A percentile compares a stretch with the other conserved stretches of the same genome.
Evolutionary conservation across 2,113 vertebrate species (phyloP).

Genomic region (Serinus canaria): DNA sequence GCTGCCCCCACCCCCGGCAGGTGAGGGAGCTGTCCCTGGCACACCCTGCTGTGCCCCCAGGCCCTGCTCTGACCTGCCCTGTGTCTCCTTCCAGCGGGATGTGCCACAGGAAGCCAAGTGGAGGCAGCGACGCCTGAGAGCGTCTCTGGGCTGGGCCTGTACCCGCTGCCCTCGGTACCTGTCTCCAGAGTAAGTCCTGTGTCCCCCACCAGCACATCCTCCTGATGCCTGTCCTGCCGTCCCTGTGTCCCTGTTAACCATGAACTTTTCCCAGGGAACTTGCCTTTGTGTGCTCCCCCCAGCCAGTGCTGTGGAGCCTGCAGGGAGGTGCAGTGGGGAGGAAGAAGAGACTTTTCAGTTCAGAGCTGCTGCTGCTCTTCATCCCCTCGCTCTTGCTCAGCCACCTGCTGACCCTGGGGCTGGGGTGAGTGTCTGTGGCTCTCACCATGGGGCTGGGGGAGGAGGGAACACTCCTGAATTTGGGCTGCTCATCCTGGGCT

Average conservation of each 20-base stretch:
- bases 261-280: conserved; percentile 29
- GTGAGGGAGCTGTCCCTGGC: neutral
- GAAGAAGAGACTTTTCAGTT: conserved; percentile 50
- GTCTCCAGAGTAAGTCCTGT: neutral
- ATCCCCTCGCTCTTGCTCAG: conserved; percentile 50
- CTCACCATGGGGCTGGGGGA: neutral
- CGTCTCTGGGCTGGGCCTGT: neutral
- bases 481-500: neutral
- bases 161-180: neutral
- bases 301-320: conserved; percentile 38
- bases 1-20: neutral
- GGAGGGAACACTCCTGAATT: neutral
- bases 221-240: no score
- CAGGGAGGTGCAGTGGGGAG: conserved; percentile 25
- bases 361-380: conserved; percentile 51
- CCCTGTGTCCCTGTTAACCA: neutral
- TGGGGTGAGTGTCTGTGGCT: conserved; percentile 19
- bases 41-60: neutral
- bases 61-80: neutral
- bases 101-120: neutral
- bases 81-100: neutral
- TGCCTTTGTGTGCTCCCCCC: conserved; percentile 43
- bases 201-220: accelerated
- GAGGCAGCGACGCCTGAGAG: neutral
- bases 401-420: conserved; percentile 42